Evolutionary conservation across 2,113 vertebrate genomes (phyloP), one percentile per base, ranked within the genome.

Genomic region (Lamprologus speciosus): DNA sequence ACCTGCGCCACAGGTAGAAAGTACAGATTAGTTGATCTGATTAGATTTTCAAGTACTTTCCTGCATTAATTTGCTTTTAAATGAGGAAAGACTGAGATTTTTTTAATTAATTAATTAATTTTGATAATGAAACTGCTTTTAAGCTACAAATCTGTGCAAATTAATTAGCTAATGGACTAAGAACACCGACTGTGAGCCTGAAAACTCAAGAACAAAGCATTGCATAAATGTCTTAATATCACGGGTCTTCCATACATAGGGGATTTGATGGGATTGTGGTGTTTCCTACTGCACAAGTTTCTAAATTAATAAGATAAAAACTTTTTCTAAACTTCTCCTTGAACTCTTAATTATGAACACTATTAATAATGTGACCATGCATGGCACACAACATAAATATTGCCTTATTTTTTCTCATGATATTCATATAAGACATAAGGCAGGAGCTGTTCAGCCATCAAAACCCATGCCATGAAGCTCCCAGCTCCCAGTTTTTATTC

Each of bases 41-140:
- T 82, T 50, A 11, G 4, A 65, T 82, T 65, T 82, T 65, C 10
- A 45, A 82, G 19, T 31, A 33, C 26, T 60, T 65, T 65, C 35
- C 3, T 33, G 23, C 3, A 63, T 82, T 31, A 47, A 47, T 82
- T 31, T 47, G 23, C 55, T 82, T 31, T 63, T 8, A 21, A 78
- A 50, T 50, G 19, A 82, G 57, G 57, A 14, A 63, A 9, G 14
- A 4, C 40, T 60, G 26, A 50, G 45, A 26, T 73, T 17, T 70
- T 68, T 42, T 16, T 0, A 2, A 16, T 26, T 4, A 0, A 26
- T 45, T 45, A 0, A 45, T 26, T 45, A 2, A 26, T 73, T 73
- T 45, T 1, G 1, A 42, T 70, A 70, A 70, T 6, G 16, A 37
- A 83, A 53, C 45, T 83, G 31, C 4, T 33, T 23, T 51, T 51